Base-by-base conservation (phyloP, 2,113 vertebrate genomes). In the Colistium nudipinnis region DNA sequence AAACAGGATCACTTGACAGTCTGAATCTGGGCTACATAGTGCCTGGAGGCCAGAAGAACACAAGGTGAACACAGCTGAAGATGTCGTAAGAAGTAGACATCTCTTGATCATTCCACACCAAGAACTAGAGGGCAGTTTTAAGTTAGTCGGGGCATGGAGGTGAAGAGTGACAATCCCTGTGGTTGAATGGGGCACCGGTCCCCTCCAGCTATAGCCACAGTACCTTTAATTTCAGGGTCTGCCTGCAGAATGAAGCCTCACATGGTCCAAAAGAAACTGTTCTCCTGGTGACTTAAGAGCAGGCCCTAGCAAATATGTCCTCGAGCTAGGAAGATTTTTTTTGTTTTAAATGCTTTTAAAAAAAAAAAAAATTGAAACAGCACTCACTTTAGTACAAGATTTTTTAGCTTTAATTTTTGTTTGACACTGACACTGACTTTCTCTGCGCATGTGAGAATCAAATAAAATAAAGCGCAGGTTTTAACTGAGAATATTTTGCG, bases 271-370 rank as follows among this genome's bases (percentile, higher is more conserved):
- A 28, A 66, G 53, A 44, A 81, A 76, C 33, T 53, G 25, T 70
- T 57, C 45, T 43, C 1, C 10, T 51, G 51, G 53, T 53, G 62
- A 70, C 49, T 62, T 63, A 20, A 45, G 51, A 52, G 43, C 35
- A 54, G 24, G 35, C 52, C 51, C 41, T 28, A 9, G 20, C 17
- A 55, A 78, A 62, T 57, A 51, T 72, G 62, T 80, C 78, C 64
- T 63, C 13, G 24, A 82, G 72, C 70, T 81, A 70, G n/a, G 1
- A 31, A 70, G 70, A 22, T 45, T 75, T 84, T 78, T 77, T n/a
- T n/a, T n/a, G n/a, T n/a, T n/a, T n/a, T n/a, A n/a, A n/a, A n/a
- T n/a, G n/a, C n/a, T n/a, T n/a, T n/a, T n/a, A n/a, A n/a, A n/a
- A n/a, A n/a, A n/a, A n/a, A n/a, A n/a, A n/a, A n/a, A n/a, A n/a